A percentile compares a stretch with the other conserved stretches of the same genome.
Conservation (phyloP, 1,140 invertebrate species). For the Euborellia annulipes region DNA sequence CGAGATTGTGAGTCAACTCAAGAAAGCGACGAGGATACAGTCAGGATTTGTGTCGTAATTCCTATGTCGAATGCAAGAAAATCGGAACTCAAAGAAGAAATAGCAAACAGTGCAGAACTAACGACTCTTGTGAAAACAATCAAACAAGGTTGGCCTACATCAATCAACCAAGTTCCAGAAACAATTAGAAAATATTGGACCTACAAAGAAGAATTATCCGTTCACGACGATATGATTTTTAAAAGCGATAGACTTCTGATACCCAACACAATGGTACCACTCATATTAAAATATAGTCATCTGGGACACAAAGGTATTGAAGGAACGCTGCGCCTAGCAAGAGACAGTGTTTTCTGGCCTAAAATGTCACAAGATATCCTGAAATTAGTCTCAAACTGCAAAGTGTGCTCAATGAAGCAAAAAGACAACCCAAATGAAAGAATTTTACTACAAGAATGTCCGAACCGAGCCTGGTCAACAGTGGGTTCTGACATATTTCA, state of each 20-base stretch:
- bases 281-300: too few species aligned
- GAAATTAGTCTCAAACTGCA: background rate
- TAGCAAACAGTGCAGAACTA: too few species aligned
- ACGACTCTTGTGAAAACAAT: too few species aligned
- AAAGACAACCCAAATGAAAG: background rate
- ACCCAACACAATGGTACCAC: too few species aligned
- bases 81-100: too few species aligned
- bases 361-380: slow-evolving; percentile 3
- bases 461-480: background rate
- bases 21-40: too few species aligned
- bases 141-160: background rate
- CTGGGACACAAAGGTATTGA: background rate
- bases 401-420: background rate
- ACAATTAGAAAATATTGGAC: slow-evolving; percentile 6
- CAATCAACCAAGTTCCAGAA: slow-evolving; percentile 1
- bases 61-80: too few species aligned
- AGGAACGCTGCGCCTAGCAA: too few species aligned
- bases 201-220: slow-evolving; percentile 4
- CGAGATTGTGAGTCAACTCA: too few species aligned
- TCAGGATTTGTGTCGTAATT: too few species aligned
- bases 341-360: slow-evolving; percentile 4
- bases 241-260: background rate
- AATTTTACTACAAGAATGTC: too few species aligned
- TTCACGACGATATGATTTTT: slow-evolving; percentile 6
- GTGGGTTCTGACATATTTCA: slow-evolving; percentile 4